Evolutionary conservation across 2,888 invertebrate species (phyloP), one percentile per base, ranked within the genome.

Genomic region (Chouioia cunea): DNA sequence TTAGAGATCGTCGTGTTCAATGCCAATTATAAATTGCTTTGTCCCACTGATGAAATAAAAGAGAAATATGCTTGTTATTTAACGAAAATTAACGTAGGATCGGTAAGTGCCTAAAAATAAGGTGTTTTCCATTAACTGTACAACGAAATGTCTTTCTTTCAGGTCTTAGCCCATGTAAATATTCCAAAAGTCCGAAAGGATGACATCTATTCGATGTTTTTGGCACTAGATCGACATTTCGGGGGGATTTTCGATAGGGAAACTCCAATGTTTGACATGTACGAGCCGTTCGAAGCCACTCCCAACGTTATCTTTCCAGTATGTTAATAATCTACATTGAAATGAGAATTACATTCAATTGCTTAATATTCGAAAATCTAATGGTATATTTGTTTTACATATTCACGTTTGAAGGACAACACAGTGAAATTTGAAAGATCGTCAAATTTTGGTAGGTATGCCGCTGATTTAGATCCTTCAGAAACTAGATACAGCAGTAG

Each of bases 201-300:
- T 76, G 94, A 94, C 81, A 90, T 93, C 1, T 87, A 90, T 68
- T 90, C 92, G 74, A 90, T 92, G 0, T 88, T 95, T 56, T 87
- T 91, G 14, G 89, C 90, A 75, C 86, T 94, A 78, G 92, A 93
- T 79, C 87, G 89, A 76, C 83, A 92, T 43, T 94, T 94, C 81
- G 94, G 94, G 47, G 89, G 89, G 79, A 87, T 87, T 52, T 88
- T 84, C 76, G 63, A 71, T n/a, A 86, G 87, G 4, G 88, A 89
- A 16, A 90, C 89, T 0, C 88, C 89, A 0, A 88, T 92, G 73
- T 92, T 93, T 77, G 89, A 91, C 0, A 87, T 94, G 86, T 94
- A 90, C 75, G 93, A 92, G 0, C 83, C 88, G 0, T 94, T 89
- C 77, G 92, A 93, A 75, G 89, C 89, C 53, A 83, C 88, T 74